A percentile compares a stretch with the other conserved stretches of the same genome.
phyloP scores from a whole-genome alignment of 2,888 invertebrate genomes.

The Linyphia triangularis region DNA sequence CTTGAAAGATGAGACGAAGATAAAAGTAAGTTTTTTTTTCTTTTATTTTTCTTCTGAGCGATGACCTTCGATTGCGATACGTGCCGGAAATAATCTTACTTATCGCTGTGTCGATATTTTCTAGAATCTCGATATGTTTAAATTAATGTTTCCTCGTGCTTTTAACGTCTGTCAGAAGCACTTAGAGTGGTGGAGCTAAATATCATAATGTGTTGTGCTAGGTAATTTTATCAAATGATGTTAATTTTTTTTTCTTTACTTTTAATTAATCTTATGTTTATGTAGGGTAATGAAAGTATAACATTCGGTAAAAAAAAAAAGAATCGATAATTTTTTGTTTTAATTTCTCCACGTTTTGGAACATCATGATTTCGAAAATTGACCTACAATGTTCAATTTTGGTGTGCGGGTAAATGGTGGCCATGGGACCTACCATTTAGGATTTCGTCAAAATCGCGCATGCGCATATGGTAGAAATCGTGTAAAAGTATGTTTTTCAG shows the following conservation, averaged over 20 bases:
- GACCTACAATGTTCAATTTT: no score
- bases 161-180: background rate
- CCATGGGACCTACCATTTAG: no score
- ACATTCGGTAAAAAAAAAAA: no score
- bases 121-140: background rate
- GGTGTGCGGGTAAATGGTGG: no score
- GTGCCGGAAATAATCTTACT: slow-evolving; percentile 1
- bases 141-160: background rate
- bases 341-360: no score
- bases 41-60: background rate
- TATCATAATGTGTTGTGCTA: background rate
- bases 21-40: background rate
- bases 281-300: no score
- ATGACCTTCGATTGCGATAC: background rate
- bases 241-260: background rate
- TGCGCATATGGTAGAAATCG: no score
- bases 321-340: no score
- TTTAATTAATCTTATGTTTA: no score
- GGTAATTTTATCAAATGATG: background rate
- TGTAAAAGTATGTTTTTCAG: no score
- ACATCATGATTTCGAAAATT: no score
- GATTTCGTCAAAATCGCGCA: no score
- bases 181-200: background rate
- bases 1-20: background rate
- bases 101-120: background rate